These are phyloP conservation scores for Pteronura brasiliensis DNA, from an alignment of 2,113 vertebrate genomes.

Conservation along the genomic window DNA sequence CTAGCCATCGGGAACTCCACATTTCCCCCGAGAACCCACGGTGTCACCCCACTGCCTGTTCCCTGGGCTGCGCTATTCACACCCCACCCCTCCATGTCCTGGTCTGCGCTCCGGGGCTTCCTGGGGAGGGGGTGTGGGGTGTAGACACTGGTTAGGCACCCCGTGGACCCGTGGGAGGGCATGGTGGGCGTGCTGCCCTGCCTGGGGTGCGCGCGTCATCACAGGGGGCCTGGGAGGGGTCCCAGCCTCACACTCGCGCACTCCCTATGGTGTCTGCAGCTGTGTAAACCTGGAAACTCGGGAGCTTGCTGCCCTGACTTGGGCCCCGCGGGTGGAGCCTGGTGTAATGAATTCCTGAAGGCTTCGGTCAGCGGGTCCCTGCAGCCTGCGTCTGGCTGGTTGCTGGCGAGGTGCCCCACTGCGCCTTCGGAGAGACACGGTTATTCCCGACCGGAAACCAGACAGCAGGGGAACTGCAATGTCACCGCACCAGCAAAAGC, in stretches of 20 bases:
- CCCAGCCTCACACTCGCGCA: fast-evolving
- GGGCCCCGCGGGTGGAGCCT: neutral
- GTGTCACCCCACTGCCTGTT: neutral
- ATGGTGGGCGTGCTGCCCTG: fast-evolving
- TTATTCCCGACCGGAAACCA: no score
- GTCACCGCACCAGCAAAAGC: neutral
- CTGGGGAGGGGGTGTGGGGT: fast-evolving
- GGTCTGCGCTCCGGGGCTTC: neutral
- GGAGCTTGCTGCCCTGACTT: neutral
- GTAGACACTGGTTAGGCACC: neutral
- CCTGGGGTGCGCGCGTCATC: fast-evolving
- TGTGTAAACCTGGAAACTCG: neutral
- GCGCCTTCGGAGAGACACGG: fast-evolving
- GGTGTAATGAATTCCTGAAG: fast-evolving
- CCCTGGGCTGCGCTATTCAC: neutral
- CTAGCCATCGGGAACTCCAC: neutral
- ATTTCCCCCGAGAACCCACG: neutral
- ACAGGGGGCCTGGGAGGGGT: neutral
- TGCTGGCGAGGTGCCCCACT: fast-evolving
- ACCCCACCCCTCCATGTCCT: neutral
- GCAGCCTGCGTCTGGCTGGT: neutral
- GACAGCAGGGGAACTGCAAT: neutral
- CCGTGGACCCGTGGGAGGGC: neutral
- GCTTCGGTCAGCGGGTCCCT: neutral
- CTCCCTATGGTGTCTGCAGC: neutral